A percentile compares a stretch with the other conserved stretches of the same genome.
These are phyloP conservation scores for Drosophila murphyi DNA, from an alignment of 1,140 invertebrate species.

Conservation along the genomic window DNA sequence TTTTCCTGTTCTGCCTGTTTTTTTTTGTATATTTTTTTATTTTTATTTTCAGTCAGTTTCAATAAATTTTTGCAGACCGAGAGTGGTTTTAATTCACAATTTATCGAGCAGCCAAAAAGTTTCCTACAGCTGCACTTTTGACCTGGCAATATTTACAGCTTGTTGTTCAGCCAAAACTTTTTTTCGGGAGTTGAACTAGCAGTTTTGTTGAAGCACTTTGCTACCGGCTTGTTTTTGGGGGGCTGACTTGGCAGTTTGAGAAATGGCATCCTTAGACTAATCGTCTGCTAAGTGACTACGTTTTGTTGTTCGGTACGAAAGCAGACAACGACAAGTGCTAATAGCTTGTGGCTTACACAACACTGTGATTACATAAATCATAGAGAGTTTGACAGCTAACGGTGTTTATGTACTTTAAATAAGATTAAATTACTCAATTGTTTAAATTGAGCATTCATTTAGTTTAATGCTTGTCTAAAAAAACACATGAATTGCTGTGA, in stretches of 20 bases:
- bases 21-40: neutral
- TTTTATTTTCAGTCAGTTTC: conserved; percentile 38
- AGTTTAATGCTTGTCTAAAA: neutral
- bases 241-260: conserved; percentile 43
- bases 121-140: conserved; percentile 62
- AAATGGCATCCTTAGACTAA: conserved; percentile 42
- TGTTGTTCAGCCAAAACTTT: conserved; percentile 39
- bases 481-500: neutral
- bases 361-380: conserved; percentile 1
- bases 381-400: neutral
- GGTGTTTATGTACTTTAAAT: neutral
- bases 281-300: conserved; percentile 46
- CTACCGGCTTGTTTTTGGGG: neutral
- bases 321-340: conserved; percentile 5
- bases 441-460: neutral
- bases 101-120: conserved; percentile 67
- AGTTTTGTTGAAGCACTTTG: conserved; percentile 42
- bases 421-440: neutral
- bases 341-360: neutral
- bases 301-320: neutral
- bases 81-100: conserved; percentile 72
- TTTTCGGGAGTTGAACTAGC: conserved; percentile 19
- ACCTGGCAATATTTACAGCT: conserved; percentile 57
- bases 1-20: neutral
- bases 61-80: conserved; percentile 53